Evolutionary conservation across 2,797 vertebrate species (phyloP).

Genomic region (Argentina silus): DNA sequence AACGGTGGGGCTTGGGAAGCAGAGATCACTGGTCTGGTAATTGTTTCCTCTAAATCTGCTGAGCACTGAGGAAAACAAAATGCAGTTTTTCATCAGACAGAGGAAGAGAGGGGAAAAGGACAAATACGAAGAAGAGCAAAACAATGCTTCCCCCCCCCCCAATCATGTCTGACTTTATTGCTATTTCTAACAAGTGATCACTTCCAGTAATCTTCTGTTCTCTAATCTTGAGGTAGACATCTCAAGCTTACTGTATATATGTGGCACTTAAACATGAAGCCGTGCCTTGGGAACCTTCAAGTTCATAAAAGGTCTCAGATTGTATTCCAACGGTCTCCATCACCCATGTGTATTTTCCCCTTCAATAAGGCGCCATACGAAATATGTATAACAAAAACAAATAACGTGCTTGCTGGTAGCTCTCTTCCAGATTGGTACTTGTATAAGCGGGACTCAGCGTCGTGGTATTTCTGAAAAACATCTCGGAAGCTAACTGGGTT

Average conservation of each 20-base stretch:
- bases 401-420: slow-evolving; percentile 18
- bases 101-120: slow-evolving; percentile 78
- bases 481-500: slow-evolving; percentile 57
- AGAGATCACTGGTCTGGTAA: slow-evolving; percentile 82
- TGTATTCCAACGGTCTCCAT: background rate
- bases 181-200: slow-evolving; percentile 71
- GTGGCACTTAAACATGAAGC: slow-evolving; percentile 58
- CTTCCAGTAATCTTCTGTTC: background rate
- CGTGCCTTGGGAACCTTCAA: slow-evolving; percentile 30
- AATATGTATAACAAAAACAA: slow-evolving; percentile 16
- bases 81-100: slow-evolving; percentile 80
- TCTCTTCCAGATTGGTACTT: slow-evolving; percentile 57
- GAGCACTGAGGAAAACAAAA: slow-evolving; percentile 79
- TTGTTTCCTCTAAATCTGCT: slow-evolving; percentile 89
- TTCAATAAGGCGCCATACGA: slow-evolving; percentile 25
- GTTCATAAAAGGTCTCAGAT: background rate
- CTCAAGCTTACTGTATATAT: background rate
- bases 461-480: slow-evolving; percentile 60
- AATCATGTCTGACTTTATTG: slow-evolving; percentile 75
- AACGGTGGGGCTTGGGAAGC: slow-evolving; percentile 76
- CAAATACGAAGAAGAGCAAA: slow-evolving; percentile 76
- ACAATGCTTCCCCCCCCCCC: slow-evolving; percentile 72
- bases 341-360: slow-evolving; percentile 15
- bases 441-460: slow-evolving; percentile 44
- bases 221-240: background rate